Base-by-base conservation (phyloP, 2,888 invertebrate genomes). In the Tethea ocularis region DNA sequence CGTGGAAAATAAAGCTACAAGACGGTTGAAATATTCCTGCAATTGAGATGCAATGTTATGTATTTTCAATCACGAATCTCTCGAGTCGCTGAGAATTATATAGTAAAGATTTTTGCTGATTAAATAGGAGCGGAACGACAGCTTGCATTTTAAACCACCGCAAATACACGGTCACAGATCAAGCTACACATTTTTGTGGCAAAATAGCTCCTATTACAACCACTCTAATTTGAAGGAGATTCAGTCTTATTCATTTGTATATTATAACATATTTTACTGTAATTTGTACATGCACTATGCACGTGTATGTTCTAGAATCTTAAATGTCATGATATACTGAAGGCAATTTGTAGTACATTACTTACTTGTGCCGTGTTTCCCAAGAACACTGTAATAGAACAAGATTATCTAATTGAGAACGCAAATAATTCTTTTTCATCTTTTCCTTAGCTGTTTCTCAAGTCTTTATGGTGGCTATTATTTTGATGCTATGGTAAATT, bases 251-350 rank as follows among this genome's bases (percentile, higher is more conserved):
- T 3, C 33, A 33, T 3, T 33, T 3, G 33, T 3, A 33, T 2
- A 33, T 13, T 33, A 13, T 8, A 11, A 8, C 1, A 2, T 33
- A 33, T 33, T 33, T 38, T n/a, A 41, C 15, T 41, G 1, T 41
- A 41, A n/a, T 17, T 46, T 46, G 15, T 46, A 46, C 20, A 17
- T 10, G 10, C 20, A n/a, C 46, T 1, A 20, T 20, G 46, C 20
- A 5, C 46, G n/a, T 20, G 41, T 7, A 46, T 6, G 46, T 20
- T 20, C 17, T 46, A 20, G 20, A 46, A 20, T 46, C 46, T 46
- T 46, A 20, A 46, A 46, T 46, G 46, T 46, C 8, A n/a, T 46
- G 46, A 46, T 46, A n/a, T 46, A 46, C 41, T 46, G 20, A 46
- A 46, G 8, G 46, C 46, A 46, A 20, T 46, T 46, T 3, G 17